Base-by-base conservation (phyloP, 2,797 vertebrate genomes). In the Bufotes viridis region DNA sequence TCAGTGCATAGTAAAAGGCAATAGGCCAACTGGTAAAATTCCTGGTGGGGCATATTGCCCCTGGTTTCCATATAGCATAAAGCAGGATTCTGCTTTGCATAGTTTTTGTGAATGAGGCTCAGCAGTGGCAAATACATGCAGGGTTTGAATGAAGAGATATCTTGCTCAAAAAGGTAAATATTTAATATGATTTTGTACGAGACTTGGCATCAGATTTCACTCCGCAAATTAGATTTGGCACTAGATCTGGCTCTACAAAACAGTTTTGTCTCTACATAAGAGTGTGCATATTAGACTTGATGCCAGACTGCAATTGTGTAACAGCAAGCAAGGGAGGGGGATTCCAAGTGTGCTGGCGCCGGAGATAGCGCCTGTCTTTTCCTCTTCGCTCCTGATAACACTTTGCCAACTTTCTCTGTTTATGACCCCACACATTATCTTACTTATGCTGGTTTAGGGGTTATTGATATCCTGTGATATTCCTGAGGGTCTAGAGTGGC, bases 141-240 rank as follows among this genome's bases (percentile, higher is more conserved):
- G 34, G 42, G 72, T 22, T 74, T 51, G 72, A 75, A 51, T 22
- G 42, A 75, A 75, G 9, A 51, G 20, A 75, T 51, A 75, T 51
- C 18, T 51, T 75, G 4, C 13, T 20, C 72, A 51, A 75, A 75
- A 75, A 75, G 42, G 42, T 53, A 75, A 75, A 75, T 75, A 75
- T 75, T 75, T 51, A 51, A 49, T 75, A 49, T 75, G 72, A 75
- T 75, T 51, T 51, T 75, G 42, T 22, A 75, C 18, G n/a, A 51
- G 20, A 75, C 72, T 75, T 75, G 72, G 72, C 72, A 75, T 51
- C 42, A 75, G 20, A 75, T 51, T 51, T 75, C 72, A n/a, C 42
- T 75, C 72, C 13, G 72, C 18, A 75, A 75, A 75, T 75, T 75
- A 51, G 42, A 75, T 75, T 75, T 75, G 72, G 72, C 42, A 75